phyloP scores from a whole-genome alignment of 2,888 invertebrate species.

The Drosophila siamana region DNA sequence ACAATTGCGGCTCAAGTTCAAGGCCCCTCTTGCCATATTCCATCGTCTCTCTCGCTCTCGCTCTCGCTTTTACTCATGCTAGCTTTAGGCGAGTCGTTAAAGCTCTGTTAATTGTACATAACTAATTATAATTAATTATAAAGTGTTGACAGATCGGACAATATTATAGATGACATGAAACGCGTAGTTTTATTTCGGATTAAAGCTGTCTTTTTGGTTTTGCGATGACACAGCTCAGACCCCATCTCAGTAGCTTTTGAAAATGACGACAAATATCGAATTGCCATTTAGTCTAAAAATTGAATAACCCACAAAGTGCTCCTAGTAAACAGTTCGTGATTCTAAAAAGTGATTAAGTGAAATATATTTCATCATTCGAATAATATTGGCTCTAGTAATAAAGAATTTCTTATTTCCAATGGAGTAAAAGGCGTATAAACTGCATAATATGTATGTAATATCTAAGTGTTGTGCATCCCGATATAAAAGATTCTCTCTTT shows the following conservation, averaged over 20 bases:
- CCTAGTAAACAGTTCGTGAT: no score
- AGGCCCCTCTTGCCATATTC: slow-evolving; percentile 39
- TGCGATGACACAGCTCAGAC: background rate
- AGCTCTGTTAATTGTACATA: slow-evolving; percentile 10
- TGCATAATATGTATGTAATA: no score
- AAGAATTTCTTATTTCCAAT: no score
- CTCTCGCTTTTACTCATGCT: background rate
- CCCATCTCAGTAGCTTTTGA: background rate
- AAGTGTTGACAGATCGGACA: background rate
- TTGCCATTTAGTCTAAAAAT: no score
- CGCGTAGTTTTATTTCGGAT: background rate
- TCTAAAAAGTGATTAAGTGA: no score
- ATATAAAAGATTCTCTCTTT: no score
- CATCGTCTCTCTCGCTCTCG: background rate
- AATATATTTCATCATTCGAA: no score
- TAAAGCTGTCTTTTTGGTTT: background rate
- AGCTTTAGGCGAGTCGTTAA: background rate
- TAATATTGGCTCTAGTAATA: no score
- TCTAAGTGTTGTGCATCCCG: no score
- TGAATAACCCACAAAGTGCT: no score
- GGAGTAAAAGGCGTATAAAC: no score
- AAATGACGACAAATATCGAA: no score
- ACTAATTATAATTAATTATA: slow-evolving; percentile 18
- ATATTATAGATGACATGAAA: background rate
- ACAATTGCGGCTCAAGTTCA: slow-evolving; percentile 70